Evolutionary conservation across 1,140 invertebrate genomes (phyloP), one percentile per base, ranked within the genome.

Genomic region (Marisa cornuarietis): DNA sequence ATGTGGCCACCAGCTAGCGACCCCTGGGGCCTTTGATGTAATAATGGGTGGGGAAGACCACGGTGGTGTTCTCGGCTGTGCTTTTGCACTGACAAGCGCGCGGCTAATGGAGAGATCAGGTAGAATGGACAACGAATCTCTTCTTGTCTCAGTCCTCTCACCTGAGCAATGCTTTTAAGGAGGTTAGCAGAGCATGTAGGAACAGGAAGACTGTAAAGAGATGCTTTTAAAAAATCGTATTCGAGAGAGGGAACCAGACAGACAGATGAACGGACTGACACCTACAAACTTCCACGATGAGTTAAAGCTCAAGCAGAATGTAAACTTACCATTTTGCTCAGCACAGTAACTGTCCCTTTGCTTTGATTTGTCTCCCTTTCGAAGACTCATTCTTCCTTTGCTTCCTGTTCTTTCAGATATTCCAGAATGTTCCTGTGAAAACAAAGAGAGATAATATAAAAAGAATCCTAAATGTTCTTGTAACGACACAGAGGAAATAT

Each of bases 341-440:
- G 66, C 63, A 22, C 24, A 31, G 63, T 77, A 77, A 49, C 76
- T 77, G 13, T 69, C 76, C 62, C 76, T 58, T 42, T 77, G 76
- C 24, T 68, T 77, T 8, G 76, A 77, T 51, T 69, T 65, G 14
- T 77, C 76, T 77, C 76, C 76, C 66, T 52, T 77, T 1, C 62
- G 58, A 42, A 77, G 62, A 52, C 76, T 77, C 76, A 77, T 77
- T 49, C 66, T 77, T 22, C 76, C 66, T 49, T 69, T 65, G 65
- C 76, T 77, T 77, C 76, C 76, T 20, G 62, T 63, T 18, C 76
- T 18, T 22, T 77, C 76, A 18, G 76, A 49, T 65, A 68, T 65
- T n/a, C 76, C 76, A 22, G 52, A 51, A 24, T 77, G 66, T 13
- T 77, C 76, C 76, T 77, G 76, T 16, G 51, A 51, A 24, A 31